Evolutionary conservation across 1,140 invertebrate species (phyloP), one percentile per base, ranked within the genome.

Genomic region (Apis mellifera): DNA sequence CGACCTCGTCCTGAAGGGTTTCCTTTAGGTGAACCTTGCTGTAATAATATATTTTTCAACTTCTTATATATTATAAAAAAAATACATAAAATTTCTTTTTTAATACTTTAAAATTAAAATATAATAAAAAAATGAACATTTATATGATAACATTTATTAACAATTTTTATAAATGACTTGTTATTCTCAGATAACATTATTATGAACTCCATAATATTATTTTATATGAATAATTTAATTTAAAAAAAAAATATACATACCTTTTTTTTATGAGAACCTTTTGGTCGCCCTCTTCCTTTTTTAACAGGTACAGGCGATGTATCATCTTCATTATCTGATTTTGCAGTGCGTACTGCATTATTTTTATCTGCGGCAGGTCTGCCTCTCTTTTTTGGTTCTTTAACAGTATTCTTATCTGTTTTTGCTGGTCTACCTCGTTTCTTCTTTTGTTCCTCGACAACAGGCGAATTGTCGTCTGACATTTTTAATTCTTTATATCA

Each of bases 241-340:
- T 72, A 32, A 23, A n/a, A 1, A 11, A 4, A 78, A 69, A 9
- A 50, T 19, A 19, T 13, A 23, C 8, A 72, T 87, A 94, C 93
- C 92, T 94, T 94, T 81, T 94, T 95, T 90, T 95, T 95, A 72
- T 94, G 92, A 13, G 94, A 93, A 1, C 93, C 93, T 71, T 95
- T 95, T 71, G 94, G 94, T 89, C 94, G 89, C 74, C 94, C 94
- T 82, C 94, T 92, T 78, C 94, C 94, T 78, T 94, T 93, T 84
- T 95, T 95, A 1, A 93, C 93, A 69, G 94, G 94, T n/a, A 89
- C 92, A 70, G 93, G 92, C 65, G 93, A 91, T 52, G 91, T 90
- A 68, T 94, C 93, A 77, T 94, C 93, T 85, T 94, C 94, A 23
- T 92, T 92, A 77, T 94, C 94, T 54, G 94, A 93, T 82, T 94